These are phyloP conservation scores for Meghimatium bilineatum DNA, from an alignment of 2,888 invertebrate genomes.

Conservation along the genomic window DNA sequence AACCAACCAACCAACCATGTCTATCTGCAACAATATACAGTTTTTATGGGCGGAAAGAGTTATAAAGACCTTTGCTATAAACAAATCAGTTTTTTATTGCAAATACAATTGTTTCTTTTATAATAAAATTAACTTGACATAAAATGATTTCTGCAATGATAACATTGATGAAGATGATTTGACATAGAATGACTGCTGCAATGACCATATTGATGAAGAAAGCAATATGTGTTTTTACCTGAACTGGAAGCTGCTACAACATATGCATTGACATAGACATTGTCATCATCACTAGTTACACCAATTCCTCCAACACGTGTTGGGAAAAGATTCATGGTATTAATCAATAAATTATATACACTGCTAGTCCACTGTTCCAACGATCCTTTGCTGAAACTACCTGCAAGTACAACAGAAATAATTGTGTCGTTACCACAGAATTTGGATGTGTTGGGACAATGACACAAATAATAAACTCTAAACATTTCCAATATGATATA, in stretches of 20 bases:
- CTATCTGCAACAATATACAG: too few species aligned
- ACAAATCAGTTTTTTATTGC: too few species aligned
- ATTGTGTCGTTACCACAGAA: not conserved
- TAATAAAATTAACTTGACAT: too few species aligned
- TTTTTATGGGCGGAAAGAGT: too few species aligned
- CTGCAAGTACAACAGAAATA: not conserved
- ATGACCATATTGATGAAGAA: not conserved
- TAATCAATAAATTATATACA: not conserved
- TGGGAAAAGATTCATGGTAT: conserved; percentile 29
- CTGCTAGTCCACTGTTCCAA: not conserved
- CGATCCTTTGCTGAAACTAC: not conserved
- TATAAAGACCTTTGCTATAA: too few species aligned
- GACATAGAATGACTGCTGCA: not conserved
- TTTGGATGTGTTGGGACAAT: too few species aligned
- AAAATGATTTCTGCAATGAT: too few species aligned
- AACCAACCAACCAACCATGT: too few species aligned
- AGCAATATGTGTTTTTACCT: conserved; percentile 7
- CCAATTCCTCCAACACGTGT: conserved; percentile 24
- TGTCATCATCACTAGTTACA: conserved; percentile 9
- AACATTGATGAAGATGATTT: too few species aligned
- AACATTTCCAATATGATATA: too few species aligned
- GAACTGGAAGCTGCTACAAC: conserved; percentile 17
- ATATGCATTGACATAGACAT: conserved; percentile 29
- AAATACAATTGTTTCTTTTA: too few species aligned
- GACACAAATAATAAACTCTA: too few species aligned